Percentiles rank a stretch among this genome's conserved stretches.
Evolutionary conservation across 2,888 invertebrate genomes (phyloP).

Genomic region (Tanypteryx hageni): DNA sequence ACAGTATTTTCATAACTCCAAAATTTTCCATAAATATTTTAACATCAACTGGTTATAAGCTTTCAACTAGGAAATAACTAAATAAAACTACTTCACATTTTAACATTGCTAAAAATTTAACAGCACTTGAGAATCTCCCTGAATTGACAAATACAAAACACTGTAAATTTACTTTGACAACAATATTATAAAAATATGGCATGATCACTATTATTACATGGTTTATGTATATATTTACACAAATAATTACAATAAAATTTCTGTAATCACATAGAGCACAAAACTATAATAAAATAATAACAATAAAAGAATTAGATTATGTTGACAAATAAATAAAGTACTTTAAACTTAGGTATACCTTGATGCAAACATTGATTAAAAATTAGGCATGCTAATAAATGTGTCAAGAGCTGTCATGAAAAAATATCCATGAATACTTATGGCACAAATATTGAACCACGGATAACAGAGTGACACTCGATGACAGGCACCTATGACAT

Average conservation of each 20-base stretch:
- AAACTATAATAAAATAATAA: background rate
- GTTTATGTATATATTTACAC: slow-evolving; percentile 32
- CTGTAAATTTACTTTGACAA: slow-evolving; percentile 24
- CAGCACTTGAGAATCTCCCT: slow-evolving; percentile 54
- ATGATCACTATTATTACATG: slow-evolving; percentile 17
- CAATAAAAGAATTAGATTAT: background rate
- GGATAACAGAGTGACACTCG: too few species aligned
- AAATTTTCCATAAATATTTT: slow-evolving; percentile 50
- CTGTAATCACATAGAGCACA: background rate
- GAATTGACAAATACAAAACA: slow-evolving; percentile 56
- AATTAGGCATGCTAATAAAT: background rate
- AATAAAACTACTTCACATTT: slow-evolving; percentile 50
- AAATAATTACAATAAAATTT: slow-evolving; percentile 26
- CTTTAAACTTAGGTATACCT: background rate
- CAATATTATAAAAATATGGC: slow-evolving; percentile 52
- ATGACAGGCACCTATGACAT: too few species aligned
- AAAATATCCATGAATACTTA: too few species aligned
- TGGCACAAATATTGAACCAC: too few species aligned
- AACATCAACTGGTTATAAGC: slow-evolving; percentile 33
- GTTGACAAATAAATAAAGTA: background rate
- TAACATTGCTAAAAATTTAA: slow-evolving; percentile 54
- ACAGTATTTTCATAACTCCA: slow-evolving; percentile 32
- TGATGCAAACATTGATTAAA: too few species aligned
- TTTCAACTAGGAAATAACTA: slow-evolving; percentile 39
- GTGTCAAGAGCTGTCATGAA: background rate